Evolutionary conservation across 2,113 vertebrate genomes (phyloP), one percentile per base, ranked within the genome.

Genomic region (Hippocampus barbouri): DNA sequence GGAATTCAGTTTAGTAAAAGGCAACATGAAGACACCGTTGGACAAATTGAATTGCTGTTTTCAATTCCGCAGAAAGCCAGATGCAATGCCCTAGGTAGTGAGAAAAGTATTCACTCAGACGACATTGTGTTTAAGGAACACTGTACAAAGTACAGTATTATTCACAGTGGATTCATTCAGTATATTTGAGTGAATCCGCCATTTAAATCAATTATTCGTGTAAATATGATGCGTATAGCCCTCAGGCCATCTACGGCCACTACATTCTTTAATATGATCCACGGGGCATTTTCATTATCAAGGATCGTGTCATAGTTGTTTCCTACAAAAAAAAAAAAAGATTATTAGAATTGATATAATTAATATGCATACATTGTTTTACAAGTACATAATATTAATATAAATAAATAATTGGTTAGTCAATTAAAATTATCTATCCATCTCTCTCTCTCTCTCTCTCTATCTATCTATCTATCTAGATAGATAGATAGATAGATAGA

Each of bases 1-100:
- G 64, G 43, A 66, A 66, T 47, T 47, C 64, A 47, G 23, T 66
- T 66, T 18, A 25, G 14, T 27, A 27, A 47, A 66, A 47, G 41
- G 23, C 64, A 66, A 45, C 43, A 65, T 18, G 23, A 45, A 66
- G 64, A 64, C 38, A 40, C 38, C 62, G 38, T 43, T 23, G 34
- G 40, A 47, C 64, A 66, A 66, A 66, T 66, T 47, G 64, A 66
- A 66, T 66, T 27, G 64, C 23, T 45, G n/a, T 14, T 47, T 66
- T 66, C 64, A 66, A 25, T 66, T 27, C 15, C 23, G n/a, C 64
- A 47, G 43, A 8, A 25, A 66, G 64, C 41, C 14, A 47, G 64
- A 66, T 11, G 40, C 63, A 45, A 25, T 27, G 63, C 63, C 43
- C 10, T 2, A 45, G 63, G 14, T n/a, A 43, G 62, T n/a, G 15